These are phyloP conservation scores for Anser brachyrhynchus DNA, from an alignment of 2,113 vertebrate genomes.

Conservation along the genomic window DNA sequence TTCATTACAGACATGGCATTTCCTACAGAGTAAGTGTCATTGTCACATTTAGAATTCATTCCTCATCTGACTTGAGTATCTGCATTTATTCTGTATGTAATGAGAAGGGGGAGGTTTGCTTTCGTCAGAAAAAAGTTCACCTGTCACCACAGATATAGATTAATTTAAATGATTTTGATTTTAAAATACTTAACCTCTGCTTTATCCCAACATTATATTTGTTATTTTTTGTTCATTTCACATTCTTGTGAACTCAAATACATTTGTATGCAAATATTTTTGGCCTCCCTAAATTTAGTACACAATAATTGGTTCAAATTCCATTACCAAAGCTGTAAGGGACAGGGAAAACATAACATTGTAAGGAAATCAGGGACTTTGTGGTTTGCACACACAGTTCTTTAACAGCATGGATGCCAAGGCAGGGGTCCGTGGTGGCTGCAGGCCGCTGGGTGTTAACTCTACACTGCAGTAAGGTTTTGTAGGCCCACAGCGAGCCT, in stretches of 20 bases:
- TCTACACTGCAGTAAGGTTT: background rate
- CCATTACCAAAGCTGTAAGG: background rate
- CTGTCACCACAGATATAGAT: background rate
- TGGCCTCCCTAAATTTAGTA: constrained; percentile 9
- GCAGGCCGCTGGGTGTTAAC: background rate
- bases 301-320: background rate
- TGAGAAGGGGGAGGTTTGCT: background rate
- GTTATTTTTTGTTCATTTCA: constrained; percentile 7
- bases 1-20: constrained; percentile 15
- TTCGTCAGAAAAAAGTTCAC: background rate
- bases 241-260: background rate
- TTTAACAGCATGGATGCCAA: background rate
- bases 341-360: background rate
- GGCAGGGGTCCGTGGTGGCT: background rate
- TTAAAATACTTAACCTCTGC: constrained; percentile 1
- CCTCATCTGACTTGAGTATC: background rate
- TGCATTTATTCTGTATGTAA: background rate
- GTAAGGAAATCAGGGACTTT: background rate
- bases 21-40: constrained; percentile 3
- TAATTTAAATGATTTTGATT: background rate
- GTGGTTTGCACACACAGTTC: background rate
- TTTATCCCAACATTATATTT: background rate
- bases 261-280: constrained; percentile 54
- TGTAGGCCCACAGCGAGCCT: background rate
- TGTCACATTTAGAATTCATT: constrained; percentile 4